Conservation (phyloP, 2,113 vertebrate genomes). For the Bothrops jararaca region DNA sequence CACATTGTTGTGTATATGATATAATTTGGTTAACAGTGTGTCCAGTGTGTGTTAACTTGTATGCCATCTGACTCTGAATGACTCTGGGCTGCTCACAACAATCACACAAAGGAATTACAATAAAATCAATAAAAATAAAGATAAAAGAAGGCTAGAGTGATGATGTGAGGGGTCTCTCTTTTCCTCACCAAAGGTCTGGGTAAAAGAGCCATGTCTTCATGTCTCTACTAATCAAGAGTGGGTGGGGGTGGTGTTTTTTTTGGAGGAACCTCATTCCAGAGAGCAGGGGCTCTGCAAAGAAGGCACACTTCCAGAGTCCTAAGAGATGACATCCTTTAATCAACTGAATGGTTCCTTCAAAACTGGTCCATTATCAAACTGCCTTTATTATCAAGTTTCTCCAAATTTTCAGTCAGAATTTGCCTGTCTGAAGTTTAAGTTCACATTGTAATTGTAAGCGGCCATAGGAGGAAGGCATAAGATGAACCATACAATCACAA, state of each 20-base stretch:
- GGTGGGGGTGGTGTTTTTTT: neutral
- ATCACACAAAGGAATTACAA: neutral
- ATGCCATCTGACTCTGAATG: neutral
- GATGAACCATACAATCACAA: neutral
- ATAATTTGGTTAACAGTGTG: neutral
- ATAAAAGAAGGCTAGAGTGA: neutral
- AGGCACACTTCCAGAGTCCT: neutral
- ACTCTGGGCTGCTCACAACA: neutral
- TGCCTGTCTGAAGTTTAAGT: neutral
- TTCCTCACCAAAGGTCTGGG: neutral
- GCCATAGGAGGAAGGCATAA: neutral
- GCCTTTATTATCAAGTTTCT: neutral
- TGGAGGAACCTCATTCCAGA: neutral
- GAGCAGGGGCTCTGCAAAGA: neutral
- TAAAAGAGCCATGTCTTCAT: neutral
- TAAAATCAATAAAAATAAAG: neutral
- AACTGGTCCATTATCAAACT: neutral
- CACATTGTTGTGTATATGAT: neutral
- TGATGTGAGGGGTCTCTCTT: neutral
- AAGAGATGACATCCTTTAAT: neutral
- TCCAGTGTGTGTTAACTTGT: no score
- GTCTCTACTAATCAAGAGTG: neutral
- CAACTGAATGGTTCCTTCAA: neutral
- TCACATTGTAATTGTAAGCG: neutral
- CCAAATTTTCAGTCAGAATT: neutral